Base-by-base conservation (phyloP, 2,113 vertebrate genomes). In the Arvicanthis niloticus region DNA sequence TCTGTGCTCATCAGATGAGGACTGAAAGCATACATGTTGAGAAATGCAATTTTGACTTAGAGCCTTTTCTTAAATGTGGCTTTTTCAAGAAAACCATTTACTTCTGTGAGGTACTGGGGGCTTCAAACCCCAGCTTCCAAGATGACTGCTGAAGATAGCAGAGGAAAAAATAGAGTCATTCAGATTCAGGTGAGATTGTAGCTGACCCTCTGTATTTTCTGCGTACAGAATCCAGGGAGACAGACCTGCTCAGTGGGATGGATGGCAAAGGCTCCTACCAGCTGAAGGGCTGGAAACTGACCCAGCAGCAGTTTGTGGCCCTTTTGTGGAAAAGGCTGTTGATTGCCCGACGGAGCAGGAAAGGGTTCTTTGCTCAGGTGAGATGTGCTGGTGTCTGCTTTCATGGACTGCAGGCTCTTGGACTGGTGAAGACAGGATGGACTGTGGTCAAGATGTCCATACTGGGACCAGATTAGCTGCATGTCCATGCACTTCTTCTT, bases 321-420 rank as follows among this genome's bases (percentile, higher is more conserved):
- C 98, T 99, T 89, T 97, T 99, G 93, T 99, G 99, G 99, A 99
- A 99, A 97, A 99, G 99, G 9, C 98, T 99, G 65, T 99, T 99
- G 19, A 99, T 99, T 62, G 99, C 99, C 60, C 99, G 98, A 0
- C 99, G 99, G 91, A 99, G 99, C 96, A 98, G 99, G 68, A 99
- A 99, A 82, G 99, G 99, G 6, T 99, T 99, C 98, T 99, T 99
- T 58, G 99, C 99, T 91, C 99, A 99, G 99, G 99, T 99, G 94
- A 99, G 98, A 95, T 15, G n/a, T 19, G 29, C 40, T 40, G 65
- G 26, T 85, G 37, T 70, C 22, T 24, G 73, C 78, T 68, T 53
- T 77, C 56, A 7, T 5, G 31, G 70, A 16, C 45, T 76, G 13
- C 8, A 17, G 88, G 26, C 73, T 88, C 24, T 78, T 45, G 89